phyloP scores from a whole-genome alignment of 2,797 vertebrate genomes.

The Fratercula arctica region DNA sequence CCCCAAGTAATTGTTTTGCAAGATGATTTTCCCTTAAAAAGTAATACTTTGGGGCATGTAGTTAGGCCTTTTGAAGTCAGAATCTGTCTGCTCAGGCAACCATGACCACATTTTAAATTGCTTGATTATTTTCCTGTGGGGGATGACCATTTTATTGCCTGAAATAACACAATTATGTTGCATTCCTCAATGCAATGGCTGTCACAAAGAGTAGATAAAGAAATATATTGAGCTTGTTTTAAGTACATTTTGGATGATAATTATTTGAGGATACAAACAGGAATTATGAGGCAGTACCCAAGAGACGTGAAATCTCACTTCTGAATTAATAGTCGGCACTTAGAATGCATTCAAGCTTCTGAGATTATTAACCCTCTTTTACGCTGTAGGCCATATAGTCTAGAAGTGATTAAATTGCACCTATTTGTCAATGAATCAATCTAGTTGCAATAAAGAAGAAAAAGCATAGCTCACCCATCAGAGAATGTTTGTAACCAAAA shows the following conservation, averaged over 20 bases:
- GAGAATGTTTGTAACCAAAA: background rate
- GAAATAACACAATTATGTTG: slow-evolving; percentile 67
- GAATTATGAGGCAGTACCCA: slow-evolving; percentile 37
- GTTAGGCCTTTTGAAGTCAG: slow-evolving; percentile 38
- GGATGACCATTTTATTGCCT: slow-evolving; percentile 68
- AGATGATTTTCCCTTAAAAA: background rate
- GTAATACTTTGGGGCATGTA: background rate
- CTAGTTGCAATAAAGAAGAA: background rate
- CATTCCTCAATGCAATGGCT: slow-evolving; percentile 48
- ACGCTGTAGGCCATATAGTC: background rate
- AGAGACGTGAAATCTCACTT: slow-evolving; percentile 17
- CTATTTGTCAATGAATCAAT: background rate
- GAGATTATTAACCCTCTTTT: slow-evolving; percentile 41
- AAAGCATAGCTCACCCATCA: fast-evolving
- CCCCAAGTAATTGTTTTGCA: background rate
- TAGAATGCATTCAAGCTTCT: background rate
- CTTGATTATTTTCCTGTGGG: slow-evolving; percentile 68
- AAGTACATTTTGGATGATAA: slow-evolving; percentile 53
- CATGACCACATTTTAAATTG: slow-evolving; percentile 55
- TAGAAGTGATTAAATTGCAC: background rate
- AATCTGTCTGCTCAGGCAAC: slow-evolving; percentile 59
- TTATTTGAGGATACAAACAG: background rate
- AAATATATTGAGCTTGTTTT: slow-evolving; percentile 59
- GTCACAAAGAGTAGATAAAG: slow-evolving; percentile 61
- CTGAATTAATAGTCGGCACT: background rate